phyloP scores from a whole-genome alignment of 2,113 vertebrate species.

The Meles meles region DNA sequence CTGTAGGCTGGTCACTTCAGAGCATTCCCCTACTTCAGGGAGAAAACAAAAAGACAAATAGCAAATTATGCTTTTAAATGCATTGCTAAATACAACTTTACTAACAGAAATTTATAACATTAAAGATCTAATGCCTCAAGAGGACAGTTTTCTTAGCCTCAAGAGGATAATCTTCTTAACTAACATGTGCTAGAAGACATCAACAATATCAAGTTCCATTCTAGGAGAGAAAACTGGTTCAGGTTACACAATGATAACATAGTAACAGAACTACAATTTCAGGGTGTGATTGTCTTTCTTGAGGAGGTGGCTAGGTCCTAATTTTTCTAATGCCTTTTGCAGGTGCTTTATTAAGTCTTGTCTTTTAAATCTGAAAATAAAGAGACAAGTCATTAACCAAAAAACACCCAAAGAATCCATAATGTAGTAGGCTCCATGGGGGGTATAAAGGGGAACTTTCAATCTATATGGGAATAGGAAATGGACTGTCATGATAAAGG shows the following conservation, averaged over 20 bases:
- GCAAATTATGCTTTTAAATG: no score
- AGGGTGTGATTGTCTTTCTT: neutral
- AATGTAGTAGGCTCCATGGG: neutral
- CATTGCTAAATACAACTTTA: no score
- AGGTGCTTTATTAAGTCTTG: conserved; percentile 82
- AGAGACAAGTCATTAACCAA: neutral
- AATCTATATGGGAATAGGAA: neutral
- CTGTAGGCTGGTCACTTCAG: neutral
- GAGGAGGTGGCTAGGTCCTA: conserved; percentile 82
- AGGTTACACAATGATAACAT: conserved; percentile 76
- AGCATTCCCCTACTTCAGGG: neutral
- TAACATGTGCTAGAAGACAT: conserved; percentile 67
- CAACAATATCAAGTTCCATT: conserved; percentile 75
- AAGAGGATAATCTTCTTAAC: conserved; percentile 76
- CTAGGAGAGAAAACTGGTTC: conserved; percentile 77
- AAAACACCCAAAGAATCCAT: neutral
- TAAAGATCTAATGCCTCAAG: conserved; percentile 60
- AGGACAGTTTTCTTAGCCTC: conserved; percentile 70
- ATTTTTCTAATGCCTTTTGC: conserved; percentile 86
- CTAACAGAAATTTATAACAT: neutral
- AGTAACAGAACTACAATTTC: conserved; percentile 84
- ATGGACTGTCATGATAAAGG: neutral
- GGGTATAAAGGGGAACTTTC: neutral
- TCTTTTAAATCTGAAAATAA: neutral
- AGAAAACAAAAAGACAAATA: neutral